phyloP scores from a whole-genome alignment of 2,888 invertebrate genomes.

The Malthinus flaveolus region DNA sequence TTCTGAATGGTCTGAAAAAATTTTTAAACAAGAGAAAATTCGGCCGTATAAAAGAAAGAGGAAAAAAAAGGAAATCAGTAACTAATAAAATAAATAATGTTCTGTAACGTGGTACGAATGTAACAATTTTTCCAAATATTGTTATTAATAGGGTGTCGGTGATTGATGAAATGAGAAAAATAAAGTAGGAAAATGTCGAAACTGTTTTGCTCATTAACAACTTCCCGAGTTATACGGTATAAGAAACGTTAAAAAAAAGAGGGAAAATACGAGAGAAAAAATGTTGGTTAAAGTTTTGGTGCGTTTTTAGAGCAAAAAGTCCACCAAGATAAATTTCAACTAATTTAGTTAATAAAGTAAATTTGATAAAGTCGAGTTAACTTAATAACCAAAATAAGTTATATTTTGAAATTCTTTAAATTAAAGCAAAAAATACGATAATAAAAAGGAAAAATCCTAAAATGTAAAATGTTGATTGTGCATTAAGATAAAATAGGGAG shows the following conservation, averaged over 20 bases:
- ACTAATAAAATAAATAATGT: no score
- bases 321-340: conserved; percentile 5
- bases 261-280: neutral
- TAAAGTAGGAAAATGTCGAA: neutral
- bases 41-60: no score
- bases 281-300: neutral
- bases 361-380: conserved; percentile 6
- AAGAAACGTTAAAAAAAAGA: conserved; percentile 1
- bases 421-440: conserved; percentile 6
- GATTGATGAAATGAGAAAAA: neutral
- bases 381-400: conserved; percentile 1
- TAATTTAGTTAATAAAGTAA: conserved; percentile 8
- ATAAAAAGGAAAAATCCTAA: conserved; percentile 3
- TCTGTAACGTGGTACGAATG: no score
- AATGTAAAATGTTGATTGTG: conserved; percentile 9
- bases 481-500: conserved; percentile 9
- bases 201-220: conserved; percentile 8
- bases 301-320: conserved; percentile 4
- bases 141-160: neutral
- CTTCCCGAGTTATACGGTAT: neutral
- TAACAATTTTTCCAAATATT: no score
- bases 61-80: no score
- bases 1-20: no score
- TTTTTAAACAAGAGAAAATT: no score
- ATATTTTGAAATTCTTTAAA: neutral